A percentile compares a stretch with the other conserved stretches of the same genome.
Conservation (phyloP, 2,888 invertebrate species). For the Zygaena filipendulae region DNA sequence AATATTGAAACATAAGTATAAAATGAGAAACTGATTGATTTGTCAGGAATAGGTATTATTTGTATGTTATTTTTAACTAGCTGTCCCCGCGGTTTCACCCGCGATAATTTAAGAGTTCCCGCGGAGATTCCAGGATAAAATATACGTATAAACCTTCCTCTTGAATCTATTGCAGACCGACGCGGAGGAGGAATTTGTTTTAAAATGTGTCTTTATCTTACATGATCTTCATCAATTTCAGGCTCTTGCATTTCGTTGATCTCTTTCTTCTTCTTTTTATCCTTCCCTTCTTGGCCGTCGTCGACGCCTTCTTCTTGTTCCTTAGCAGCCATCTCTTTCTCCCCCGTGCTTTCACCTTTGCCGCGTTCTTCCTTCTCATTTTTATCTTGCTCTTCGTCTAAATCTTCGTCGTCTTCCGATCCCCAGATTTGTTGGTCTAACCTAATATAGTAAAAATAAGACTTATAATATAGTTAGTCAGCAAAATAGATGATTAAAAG, state of each 20-base stretch:
- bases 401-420: conserved; percentile 82
- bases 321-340: conserved; percentile 82
- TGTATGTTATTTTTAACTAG: too few relatives aligned
- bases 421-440: conserved; percentile 86
- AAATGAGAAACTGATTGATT: too few relatives aligned
- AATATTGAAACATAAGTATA: too few relatives aligned
- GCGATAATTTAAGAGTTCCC: too few relatives aligned
- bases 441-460: conserved; percentile 27
- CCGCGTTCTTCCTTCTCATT: conserved; percentile 72
- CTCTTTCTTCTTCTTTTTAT: conserved; percentile 72
- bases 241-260: conserved; percentile 87
- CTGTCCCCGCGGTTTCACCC: too few relatives aligned
- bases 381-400: conserved; percentile 58
- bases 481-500: too few relatives aligned
- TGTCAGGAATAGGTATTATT: too few relatives aligned
- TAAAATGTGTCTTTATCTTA: too few relatives aligned
- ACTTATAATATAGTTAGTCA: conserved; percentile 2
- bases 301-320: conserved; percentile 67
- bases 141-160: too few relatives aligned
- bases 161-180: too few relatives aligned
- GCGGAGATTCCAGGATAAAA: too few relatives aligned
- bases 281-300: conserved; percentile 62
- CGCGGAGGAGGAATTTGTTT: too few relatives aligned
- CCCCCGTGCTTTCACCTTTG: conserved; percentile 70
- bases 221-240: conserved; percentile 82